phyloP scores from a whole-genome alignment of 1,140 invertebrate species.

The Drosophila kohkoa region DNA sequence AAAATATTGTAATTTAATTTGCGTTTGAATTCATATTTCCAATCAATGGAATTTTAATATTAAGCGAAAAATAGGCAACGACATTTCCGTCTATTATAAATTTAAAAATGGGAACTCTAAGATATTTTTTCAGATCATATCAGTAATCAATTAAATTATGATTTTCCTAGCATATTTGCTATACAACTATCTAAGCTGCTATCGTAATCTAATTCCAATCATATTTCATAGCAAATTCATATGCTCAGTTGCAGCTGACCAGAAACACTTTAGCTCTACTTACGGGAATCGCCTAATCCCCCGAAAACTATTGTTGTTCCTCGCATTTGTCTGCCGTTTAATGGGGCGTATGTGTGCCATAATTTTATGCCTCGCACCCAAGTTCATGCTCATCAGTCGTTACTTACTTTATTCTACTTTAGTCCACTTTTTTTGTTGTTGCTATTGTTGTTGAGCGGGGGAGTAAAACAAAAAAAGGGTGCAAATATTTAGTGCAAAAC shows the following conservation, averaged over 20 bases:
- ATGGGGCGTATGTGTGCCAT: constrained; percentile 77
- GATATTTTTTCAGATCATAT: too few relatives aligned
- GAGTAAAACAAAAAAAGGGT: not conserved
- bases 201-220: too few relatives aligned
- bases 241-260: not conserved
- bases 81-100: too few relatives aligned
- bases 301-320: not conserved
- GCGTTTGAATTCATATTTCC: too few relatives aligned
- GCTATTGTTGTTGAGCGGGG: not conserved
- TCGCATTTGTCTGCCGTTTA: constrained; percentile 64
- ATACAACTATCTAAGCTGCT: too few relatives aligned
- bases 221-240: not conserved
- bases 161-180: too few relatives aligned
- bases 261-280: not conserved
- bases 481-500: constrained; percentile 78
- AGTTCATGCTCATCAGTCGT: constrained; percentile 28
- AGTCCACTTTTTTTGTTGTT: constrained; percentile 5
- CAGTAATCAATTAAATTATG: too few relatives aligned
- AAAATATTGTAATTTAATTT: too few relatives aligned
- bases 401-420: constrained; percentile 20
- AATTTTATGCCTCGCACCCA: constrained; percentile 41
- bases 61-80: too few relatives aligned
- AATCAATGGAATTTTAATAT: too few relatives aligned
- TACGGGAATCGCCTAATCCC: not conserved
- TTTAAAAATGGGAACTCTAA: too few relatives aligned